Evolutionary conservation across 1,140 invertebrate species (phyloP).

Genomic region (Drosophila guanche): DNA sequence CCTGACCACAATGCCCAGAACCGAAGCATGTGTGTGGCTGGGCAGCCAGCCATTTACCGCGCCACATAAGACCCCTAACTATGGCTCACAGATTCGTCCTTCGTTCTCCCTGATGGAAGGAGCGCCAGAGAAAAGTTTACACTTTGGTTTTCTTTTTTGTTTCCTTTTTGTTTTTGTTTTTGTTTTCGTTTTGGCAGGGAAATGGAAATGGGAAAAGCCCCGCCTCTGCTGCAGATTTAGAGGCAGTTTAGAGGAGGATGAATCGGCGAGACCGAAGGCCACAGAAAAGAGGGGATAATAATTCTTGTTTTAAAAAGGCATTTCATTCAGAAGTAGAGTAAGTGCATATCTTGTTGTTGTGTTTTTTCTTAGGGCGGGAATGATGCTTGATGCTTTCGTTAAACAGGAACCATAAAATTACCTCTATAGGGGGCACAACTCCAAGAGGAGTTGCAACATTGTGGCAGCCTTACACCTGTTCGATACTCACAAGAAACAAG

Average conservation of each 20-base stretch:
- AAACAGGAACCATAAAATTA: constrained; percentile 73
- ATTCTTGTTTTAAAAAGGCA: constrained; percentile 37
- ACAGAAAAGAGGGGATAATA: constrained; percentile 10
- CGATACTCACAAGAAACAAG: constrained; percentile 37
- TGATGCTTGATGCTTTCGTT: constrained; percentile 65
- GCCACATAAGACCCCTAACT: too few relatives aligned
- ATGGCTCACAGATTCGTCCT: too few relatives aligned
- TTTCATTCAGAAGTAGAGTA: not conserved
- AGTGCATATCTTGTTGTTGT: constrained; percentile 4
- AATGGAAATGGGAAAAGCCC: too few relatives aligned
- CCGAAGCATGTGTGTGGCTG: not conserved
- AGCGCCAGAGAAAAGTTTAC: too few relatives aligned
- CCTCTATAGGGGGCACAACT: constrained; percentile 49
- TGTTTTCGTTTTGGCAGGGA: too few relatives aligned
- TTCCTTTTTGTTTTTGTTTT: too few relatives aligned
- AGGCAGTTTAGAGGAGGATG: too few relatives aligned
- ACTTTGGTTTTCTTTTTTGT: too few relatives aligned
- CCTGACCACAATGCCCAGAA: constrained; percentile 17
- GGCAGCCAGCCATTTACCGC: too few relatives aligned
- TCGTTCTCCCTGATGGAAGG: too few relatives aligned
- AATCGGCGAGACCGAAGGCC: constrained; percentile 11
- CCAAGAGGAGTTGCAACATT: constrained; percentile 59
- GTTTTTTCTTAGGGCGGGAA: constrained; percentile 1
- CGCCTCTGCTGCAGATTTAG: too few relatives aligned
- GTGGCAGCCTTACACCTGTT: constrained; percentile 11